Conservation (phyloP, 2,888 invertebrate genomes). For the Plagiodera versicolora region DNA sequence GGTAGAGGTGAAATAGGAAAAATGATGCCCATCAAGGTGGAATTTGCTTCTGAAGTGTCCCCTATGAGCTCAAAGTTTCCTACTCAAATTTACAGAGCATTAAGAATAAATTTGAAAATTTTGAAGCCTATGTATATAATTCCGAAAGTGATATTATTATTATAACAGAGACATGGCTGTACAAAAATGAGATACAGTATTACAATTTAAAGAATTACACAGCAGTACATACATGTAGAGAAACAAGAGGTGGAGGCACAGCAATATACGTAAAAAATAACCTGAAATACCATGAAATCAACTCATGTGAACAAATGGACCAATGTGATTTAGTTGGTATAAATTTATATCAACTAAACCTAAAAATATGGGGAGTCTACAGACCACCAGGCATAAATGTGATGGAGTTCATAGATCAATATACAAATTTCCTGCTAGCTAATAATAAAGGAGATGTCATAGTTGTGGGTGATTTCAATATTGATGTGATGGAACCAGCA, state of each 20-base stretch:
- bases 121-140: conserved; percentile 8
- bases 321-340: conserved; percentile 9
- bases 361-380: conserved; percentile 5
- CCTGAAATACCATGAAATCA: conserved; percentile 5
- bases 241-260: conserved; percentile 7
- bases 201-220: conserved; percentile 8
- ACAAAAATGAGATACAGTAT: conserved; percentile 6
- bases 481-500: conserved; percentile 1
- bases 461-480: conserved; percentile 5
- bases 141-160: conserved; percentile 5
- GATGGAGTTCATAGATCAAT: conserved; percentile 2
- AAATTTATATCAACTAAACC: conserved; percentile 6
- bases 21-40: conserved; percentile 7
- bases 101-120: conserved; percentile 3
- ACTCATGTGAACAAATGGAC: conserved; percentile 4
- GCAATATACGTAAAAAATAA: conserved; percentile 9
- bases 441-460: conserved; percentile 6
- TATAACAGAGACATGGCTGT: conserved; percentile 7
- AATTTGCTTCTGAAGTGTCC: conserved; percentile 1
- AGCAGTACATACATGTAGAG: conserved; percentile 8
- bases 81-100: conserved; percentile 10
- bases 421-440: neutral
- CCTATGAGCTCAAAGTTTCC: conserved; percentile 4
- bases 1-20: conserved; percentile 11
- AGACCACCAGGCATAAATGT: conserved; percentile 5